These are phyloP conservation scores for Chaenocephalus aceratus DNA, from an alignment of 2,113 vertebrate genomes.

Conservation along the genomic window DNA sequence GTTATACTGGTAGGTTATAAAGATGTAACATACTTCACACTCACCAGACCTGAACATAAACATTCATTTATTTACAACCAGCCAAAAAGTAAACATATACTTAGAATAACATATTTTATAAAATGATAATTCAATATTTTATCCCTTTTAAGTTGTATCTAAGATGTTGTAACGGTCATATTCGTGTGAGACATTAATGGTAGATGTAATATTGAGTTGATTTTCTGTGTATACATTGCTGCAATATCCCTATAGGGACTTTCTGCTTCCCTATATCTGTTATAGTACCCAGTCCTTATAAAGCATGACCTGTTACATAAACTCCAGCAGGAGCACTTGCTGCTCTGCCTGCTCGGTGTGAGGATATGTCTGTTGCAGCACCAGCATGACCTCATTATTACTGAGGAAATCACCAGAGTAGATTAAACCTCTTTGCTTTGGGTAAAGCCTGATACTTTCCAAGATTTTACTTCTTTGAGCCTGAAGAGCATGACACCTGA, in stretches of 20 bases:
- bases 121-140: background rate
- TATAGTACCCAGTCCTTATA: constrained; percentile 54
- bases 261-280: constrained; percentile 36
- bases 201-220: background rate
- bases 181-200: background rate
- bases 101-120: background rate
- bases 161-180: background rate
- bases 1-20: background rate
- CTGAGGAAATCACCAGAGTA: constrained; percentile 34
- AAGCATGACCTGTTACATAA: constrained; percentile 74
- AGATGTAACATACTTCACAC: background rate
- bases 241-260: constrained; percentile 36
- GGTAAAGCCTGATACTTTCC: constrained; percentile 40
- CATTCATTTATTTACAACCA: background rate
- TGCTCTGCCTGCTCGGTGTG: constrained; percentile 20
- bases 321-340: constrained; percentile 20
- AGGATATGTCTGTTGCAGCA: constrained; percentile 37
- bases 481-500: constrained; percentile 76
- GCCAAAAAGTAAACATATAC: background rate
- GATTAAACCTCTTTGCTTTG: constrained; percentile 55
- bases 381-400: constrained; percentile 52
- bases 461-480: constrained; percentile 51
- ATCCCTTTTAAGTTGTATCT: background rate
- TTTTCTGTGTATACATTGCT: background rate
- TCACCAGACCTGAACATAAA: background rate